phyloP scores from a whole-genome alignment of 2,888 invertebrate genomes.

The Amphipoea lucens region DNA sequence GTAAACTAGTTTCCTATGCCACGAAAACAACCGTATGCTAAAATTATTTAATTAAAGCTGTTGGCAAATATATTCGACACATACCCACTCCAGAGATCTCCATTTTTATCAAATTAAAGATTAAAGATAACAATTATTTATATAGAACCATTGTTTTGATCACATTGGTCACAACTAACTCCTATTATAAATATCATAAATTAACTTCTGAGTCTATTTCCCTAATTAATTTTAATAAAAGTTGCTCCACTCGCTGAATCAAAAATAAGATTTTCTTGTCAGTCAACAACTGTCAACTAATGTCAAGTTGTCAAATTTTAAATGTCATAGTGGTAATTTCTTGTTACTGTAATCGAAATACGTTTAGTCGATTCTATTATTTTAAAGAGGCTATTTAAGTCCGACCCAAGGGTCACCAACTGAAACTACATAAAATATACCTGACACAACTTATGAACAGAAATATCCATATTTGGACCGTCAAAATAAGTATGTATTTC shows the following conservation, averaged over 20 bases:
- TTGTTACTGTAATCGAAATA: not conserved
- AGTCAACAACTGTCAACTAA: slow-evolving; percentile 32
- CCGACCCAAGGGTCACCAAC: not conserved
- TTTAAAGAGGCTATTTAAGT: not conserved
- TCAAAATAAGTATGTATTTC: too few species aligned
- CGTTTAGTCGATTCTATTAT: slow-evolving; percentile 39
- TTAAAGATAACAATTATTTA: slow-evolving; percentile 38
- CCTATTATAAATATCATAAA: slow-evolving; percentile 26
- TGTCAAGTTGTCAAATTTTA: slow-evolving; percentile 40
- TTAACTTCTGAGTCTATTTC: slow-evolving; percentile 41
- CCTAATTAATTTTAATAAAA: slow-evolving; percentile 32
- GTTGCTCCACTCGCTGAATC: slow-evolving; percentile 51
- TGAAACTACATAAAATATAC: not conserved
- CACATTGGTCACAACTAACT: slow-evolving; percentile 29
- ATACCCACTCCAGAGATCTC: slow-evolving; percentile 85
- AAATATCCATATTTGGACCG: too few species aligned
- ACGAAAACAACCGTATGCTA: slow-evolving; percentile 26
- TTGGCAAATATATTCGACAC: slow-evolving; percentile 62
- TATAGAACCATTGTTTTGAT: slow-evolving; percentile 48
- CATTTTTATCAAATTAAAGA: slow-evolving; percentile 74
- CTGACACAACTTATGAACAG: too few species aligned
- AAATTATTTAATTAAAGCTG: slow-evolving; percentile 56
- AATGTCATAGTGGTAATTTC: slow-evolving; percentile 41
- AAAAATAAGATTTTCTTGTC: slow-evolving; percentile 55
- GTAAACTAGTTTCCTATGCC: slow-evolving; percentile 32